A percentile compares a stretch with the other conserved stretches of the same genome.
These are phyloP conservation scores for Catamblyrhynchus diadema DNA, from an alignment of 2,797 vertebrate genomes.

Conservation along the genomic window DNA sequence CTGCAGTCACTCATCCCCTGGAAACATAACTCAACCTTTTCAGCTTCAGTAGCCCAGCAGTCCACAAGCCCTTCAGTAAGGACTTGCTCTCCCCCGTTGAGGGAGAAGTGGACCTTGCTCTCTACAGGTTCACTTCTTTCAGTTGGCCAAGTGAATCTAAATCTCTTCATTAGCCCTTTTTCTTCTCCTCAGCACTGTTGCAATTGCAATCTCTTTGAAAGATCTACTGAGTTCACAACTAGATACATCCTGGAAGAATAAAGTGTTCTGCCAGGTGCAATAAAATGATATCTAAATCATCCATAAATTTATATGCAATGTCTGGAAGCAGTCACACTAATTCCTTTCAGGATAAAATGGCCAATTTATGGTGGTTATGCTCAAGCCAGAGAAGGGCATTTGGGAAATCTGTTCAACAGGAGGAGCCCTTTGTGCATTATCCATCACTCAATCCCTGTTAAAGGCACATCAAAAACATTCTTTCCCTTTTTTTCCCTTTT, in stretches of 20 bases:
- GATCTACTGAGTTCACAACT: background rate
- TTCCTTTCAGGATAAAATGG: background rate
- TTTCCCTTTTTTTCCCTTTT: background rate
- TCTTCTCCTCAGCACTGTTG: background rate
- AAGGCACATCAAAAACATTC: background rate
- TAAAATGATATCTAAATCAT: background rate
- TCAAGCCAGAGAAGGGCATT: background rate
- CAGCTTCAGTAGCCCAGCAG: background rate
- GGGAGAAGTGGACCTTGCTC: background rate
- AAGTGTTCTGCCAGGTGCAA: background rate
- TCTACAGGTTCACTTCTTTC: background rate
- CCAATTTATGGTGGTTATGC: background rate
- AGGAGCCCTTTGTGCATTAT: background rate
- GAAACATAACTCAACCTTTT: background rate
- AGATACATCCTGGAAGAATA: background rate
- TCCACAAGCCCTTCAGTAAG: background rate
- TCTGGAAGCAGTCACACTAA: background rate
- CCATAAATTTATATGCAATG: background rate
- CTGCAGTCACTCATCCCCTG: background rate
- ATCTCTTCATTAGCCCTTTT: background rate
- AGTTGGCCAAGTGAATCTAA: background rate
- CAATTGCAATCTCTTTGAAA: background rate
- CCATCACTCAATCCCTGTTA: background rate
- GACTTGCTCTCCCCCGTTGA: background rate
- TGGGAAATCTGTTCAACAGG: background rate